phyloP scores from a whole-genome alignment of 2,888 invertebrate species.

The Girardia tigrina region DNA sequence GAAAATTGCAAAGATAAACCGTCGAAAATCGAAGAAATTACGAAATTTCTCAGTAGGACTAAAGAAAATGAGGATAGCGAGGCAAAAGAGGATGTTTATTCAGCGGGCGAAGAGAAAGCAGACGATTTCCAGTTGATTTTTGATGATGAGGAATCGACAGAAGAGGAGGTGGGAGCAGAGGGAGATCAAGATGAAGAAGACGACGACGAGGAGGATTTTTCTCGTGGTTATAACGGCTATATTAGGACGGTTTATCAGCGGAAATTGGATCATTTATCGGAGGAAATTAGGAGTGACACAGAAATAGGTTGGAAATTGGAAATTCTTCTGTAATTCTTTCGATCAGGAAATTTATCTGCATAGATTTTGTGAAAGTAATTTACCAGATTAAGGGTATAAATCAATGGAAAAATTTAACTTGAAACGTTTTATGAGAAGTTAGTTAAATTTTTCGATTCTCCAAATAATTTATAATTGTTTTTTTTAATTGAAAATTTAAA shows the following conservation, averaged over 20 bases:
- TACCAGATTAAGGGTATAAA: too few species aligned
- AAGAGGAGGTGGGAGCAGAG: background rate
- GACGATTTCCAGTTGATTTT: background rate
- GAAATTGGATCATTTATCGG: background rate
- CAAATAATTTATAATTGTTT: too few species aligned
- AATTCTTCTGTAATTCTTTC: too few species aligned
- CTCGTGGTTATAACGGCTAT: conserved; percentile 16
- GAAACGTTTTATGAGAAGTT: too few species aligned
- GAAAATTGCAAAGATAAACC: background rate
- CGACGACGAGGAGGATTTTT: background rate
- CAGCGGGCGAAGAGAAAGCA: background rate
- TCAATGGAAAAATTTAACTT: too few species aligned
- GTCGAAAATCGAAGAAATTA: background rate
- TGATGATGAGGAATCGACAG: background rate
- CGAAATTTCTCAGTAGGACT: background rate
- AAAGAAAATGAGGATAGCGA: background rate
- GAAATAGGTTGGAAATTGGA: too few species aligned
- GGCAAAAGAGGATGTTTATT: background rate
- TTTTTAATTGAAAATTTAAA: too few species aligned
- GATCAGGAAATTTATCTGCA: too few species aligned
- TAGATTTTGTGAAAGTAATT: too few species aligned
- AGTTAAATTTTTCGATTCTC: too few species aligned
- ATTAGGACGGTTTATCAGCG: conserved; percentile 2
- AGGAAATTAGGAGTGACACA: background rate
- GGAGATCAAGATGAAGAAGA: background rate